These are phyloP conservation scores for Coelopa frigida DNA, from an alignment of 1,140 invertebrate genomes.

Conservation along the genomic window DNA sequence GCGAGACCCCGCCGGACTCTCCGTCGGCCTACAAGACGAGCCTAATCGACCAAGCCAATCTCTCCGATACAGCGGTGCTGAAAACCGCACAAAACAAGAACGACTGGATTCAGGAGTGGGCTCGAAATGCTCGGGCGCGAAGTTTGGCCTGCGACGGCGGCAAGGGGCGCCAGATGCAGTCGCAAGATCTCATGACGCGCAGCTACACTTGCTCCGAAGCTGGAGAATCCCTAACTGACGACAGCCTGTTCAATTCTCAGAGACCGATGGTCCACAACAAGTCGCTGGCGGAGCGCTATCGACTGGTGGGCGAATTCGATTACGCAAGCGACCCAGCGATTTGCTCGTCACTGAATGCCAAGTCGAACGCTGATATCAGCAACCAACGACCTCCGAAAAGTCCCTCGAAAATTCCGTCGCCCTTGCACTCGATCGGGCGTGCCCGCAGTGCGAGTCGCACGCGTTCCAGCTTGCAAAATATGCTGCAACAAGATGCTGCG, in stretches of 20 bases:
- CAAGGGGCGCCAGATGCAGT: background rate
- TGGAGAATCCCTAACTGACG: conserved; percentile 33
- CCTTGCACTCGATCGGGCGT: conserved; percentile 49
- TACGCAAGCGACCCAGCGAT: conserved; percentile 40
- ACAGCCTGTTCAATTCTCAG: conserved; percentile 31
- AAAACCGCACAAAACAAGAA: conserved; percentile 41
- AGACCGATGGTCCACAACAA: no score
- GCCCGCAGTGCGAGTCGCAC: conserved; percentile 47
- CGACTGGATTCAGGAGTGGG: conserved; percentile 45
- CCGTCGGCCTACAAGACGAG: conserved; percentile 14
- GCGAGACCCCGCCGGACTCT: conserved; percentile 34
- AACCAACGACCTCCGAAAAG: conserved; percentile 50
- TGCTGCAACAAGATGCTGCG: conserved; percentile 35
- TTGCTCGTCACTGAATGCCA: conserved; percentile 19
- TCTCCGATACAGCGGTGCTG: conserved; percentile 30
- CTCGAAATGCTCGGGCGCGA: conserved; percentile 36
- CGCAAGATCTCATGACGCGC: conserved; percentile 34
- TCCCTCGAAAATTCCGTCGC: conserved; percentile 56
- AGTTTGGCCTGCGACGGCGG: conserved; percentile 28
- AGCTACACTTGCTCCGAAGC: conserved; percentile 34
- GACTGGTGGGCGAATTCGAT: conserved; percentile 34
- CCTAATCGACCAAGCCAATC: conserved; percentile 2
- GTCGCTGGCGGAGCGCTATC: conserved; percentile 31
- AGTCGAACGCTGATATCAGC: conserved; percentile 7
- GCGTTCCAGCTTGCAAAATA: conserved; percentile 24